phyloP scores from a whole-genome alignment of 1,140 invertebrate genomes.

The Drosophila sechellia region DNA sequence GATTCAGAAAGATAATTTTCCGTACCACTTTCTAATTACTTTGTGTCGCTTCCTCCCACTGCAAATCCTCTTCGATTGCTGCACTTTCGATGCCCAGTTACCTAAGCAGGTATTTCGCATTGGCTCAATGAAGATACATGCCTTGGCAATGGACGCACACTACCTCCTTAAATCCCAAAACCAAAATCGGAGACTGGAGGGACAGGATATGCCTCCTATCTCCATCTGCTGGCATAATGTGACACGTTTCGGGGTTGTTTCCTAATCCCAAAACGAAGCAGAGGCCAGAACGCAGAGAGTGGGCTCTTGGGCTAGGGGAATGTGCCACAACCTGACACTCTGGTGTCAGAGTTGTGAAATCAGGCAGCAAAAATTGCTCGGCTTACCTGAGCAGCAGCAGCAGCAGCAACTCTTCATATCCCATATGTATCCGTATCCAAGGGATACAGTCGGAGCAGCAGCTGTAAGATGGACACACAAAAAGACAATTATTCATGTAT shows the following conservation, averaged over 20 bases:
- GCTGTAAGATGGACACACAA: conserved; percentile 50
- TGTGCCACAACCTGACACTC: conserved; percentile 56
- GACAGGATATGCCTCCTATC: conserved; percentile 35
- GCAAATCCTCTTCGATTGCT: conserved; percentile 37
- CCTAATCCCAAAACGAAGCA: conserved; percentile 75
- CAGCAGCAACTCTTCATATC: conserved; percentile 28
- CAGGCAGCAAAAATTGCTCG: conserved; percentile 79
- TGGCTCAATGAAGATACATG: conserved; percentile 34
- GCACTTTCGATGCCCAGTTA: conserved; percentile 32
- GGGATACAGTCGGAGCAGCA: conserved; percentile 18
- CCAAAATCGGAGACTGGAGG: conserved; percentile 32
- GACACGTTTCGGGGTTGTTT: conserved; percentile 76
- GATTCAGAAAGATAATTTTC: conserved; percentile 27
- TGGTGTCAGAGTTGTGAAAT: conserved; percentile 65
- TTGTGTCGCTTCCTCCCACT: conserved; percentile 15
- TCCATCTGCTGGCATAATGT: conserved; percentile 62
- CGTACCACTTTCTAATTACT: conserved; percentile 41
- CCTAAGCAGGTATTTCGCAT: conserved; percentile 69
- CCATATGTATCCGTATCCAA: conserved; percentile 23
- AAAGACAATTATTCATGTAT: conserved; percentile 80
- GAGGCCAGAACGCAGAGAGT: conserved; percentile 26
- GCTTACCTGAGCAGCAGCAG: conserved; percentile 56
- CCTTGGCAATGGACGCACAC: conserved; percentile 20
- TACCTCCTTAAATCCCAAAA: conserved; percentile 32
- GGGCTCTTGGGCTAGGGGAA: conserved; percentile 7